A percentile compares a stretch with the other conserved stretches of the same genome.
Evolutionary conservation across 2,797 vertebrate species (phyloP).

Genomic region (Babyrousa celebensis): DNA sequence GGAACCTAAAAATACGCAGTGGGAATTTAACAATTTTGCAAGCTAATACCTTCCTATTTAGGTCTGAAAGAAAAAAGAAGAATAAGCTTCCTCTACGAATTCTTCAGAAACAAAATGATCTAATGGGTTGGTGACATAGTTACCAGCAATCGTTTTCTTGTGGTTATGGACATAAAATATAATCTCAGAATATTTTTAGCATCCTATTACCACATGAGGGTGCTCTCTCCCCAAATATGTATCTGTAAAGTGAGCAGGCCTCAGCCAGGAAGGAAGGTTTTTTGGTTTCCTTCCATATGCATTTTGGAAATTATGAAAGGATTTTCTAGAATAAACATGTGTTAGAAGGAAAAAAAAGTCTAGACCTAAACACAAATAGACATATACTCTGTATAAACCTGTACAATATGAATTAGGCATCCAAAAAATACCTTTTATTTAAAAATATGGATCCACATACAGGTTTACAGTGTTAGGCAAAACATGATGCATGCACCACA

Average conservation of each 20-base stretch:
- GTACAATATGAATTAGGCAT: not conserved
- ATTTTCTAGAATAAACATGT: slow-evolving; percentile 51
- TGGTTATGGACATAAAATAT: not conserved
- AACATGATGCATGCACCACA: not conserved
- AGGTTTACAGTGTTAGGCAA: not conserved
- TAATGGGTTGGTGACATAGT: not conserved
- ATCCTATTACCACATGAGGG: slow-evolving; percentile 89
- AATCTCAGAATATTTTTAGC: slow-evolving; percentile 36
- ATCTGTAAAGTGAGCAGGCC: rapidly evolving
- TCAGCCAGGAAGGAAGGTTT: not conserved
- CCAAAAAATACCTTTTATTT: slow-evolving; percentile 30
- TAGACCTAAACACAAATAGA: slow-evolving; percentile 3
- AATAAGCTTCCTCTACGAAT: not conserved
- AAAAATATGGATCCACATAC: not conserved
- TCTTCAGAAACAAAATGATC: not conserved
- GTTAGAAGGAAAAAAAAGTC: not conserved
- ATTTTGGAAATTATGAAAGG: slow-evolving; percentile 37
- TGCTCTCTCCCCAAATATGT: slow-evolving; percentile 88
- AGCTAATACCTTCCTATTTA: not conserved
- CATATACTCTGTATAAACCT: not conserved
- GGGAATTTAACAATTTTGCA: not conserved
- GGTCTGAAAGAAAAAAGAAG: not conserved
- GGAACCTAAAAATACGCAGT: not conserved
- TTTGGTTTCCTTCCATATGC: not conserved
- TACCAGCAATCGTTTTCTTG: not conserved